Percentiles rank a stretch among this genome's conserved stretches.
These are phyloP conservation scores for Alosa sapidissima DNA, from an alignment of 2,797 vertebrate species.

Conservation along the genomic window DNA sequence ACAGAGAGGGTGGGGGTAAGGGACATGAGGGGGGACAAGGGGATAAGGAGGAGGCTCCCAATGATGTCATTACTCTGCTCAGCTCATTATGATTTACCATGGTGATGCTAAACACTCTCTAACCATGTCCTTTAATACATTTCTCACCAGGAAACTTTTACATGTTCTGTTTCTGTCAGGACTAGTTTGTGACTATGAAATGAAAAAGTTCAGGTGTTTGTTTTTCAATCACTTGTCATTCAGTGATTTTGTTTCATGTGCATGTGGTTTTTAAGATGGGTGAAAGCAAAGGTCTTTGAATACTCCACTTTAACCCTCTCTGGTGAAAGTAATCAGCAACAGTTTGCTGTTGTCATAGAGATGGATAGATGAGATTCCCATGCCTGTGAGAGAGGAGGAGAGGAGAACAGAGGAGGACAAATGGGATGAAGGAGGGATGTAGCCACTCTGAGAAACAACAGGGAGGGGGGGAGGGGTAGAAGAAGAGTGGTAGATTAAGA, in stretches of 20 bases:
- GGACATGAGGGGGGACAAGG: background rate
- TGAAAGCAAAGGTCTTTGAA: background rate
- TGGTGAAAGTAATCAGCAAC: background rate
- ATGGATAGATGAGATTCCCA: constrained; percentile 69
- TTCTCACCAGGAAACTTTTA: background rate
- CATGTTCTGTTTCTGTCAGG: background rate
- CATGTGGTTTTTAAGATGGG: no score
- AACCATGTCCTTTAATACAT: background rate
- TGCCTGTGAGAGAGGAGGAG: constrained; percentile 50
- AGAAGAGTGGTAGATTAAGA: constrained; percentile 39
- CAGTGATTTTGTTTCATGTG: background rate
- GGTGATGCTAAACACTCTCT: background rate
- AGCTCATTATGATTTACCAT: background rate
- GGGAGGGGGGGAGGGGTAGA: constrained; percentile 28
- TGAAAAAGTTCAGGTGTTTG: no score
- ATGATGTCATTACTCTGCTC: constrained; percentile 8
- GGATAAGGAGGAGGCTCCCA: background rate
- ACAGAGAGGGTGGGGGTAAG: constrained; percentile 29
- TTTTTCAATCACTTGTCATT: no score
- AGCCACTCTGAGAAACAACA: constrained; percentile 17
- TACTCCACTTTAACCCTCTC: no score
- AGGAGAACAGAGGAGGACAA: constrained; percentile 29
- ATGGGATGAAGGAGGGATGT: constrained; percentile 43
- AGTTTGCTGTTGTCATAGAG: constrained; percentile 59
- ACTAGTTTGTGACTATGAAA: background rate